Conservation (phyloP, 2,113 vertebrate genomes). For the Atherinomorus stipes region DNA sequence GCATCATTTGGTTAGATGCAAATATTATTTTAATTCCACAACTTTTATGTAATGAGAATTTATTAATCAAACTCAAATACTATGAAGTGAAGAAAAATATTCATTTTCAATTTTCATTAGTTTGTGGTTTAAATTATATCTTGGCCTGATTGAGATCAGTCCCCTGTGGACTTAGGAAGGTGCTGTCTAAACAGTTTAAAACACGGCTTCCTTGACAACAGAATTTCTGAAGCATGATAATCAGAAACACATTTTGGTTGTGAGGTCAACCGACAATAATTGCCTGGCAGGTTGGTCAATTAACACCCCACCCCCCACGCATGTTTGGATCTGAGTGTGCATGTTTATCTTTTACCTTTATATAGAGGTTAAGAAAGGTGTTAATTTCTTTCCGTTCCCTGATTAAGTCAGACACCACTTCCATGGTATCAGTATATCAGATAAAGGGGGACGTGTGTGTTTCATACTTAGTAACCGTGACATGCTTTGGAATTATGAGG, state of each 20-base stretch:
- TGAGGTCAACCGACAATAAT: slow-evolving; percentile 79
- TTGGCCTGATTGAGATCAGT: slow-evolving; percentile 59
- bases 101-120: slow-evolving; percentile 61
- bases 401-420: slow-evolving; percentile 43
- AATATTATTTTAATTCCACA: slow-evolving; percentile 44
- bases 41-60: slow-evolving; percentile 49
- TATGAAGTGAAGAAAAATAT: slow-evolving; percentile 25
- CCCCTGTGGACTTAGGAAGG: slow-evolving; percentile 61
- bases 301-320: slow-evolving; percentile 59
- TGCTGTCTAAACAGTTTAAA: slow-evolving; percentile 74
- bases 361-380: slow-evolving; percentile 46
- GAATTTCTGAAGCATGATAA: slow-evolving; percentile 69
- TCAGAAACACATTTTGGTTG: slow-evolving; percentile 77
- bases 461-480: slow-evolving; percentile 59
- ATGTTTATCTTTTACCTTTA: slow-evolving; percentile 58
- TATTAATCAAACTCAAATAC: slow-evolving; percentile 47
- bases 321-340: slow-evolving; percentile 62
- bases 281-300: slow-evolving; percentile 75
- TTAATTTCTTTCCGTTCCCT: slow-evolving; percentile 53
- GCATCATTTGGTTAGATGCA: slow-evolving; percentile 45
- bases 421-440: slow-evolving; percentile 59
- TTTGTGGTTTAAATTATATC: slow-evolving; percentile 65
- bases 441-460: slow-evolving; percentile 33
- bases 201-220: slow-evolving; percentile 68
- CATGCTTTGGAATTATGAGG: slow-evolving; percentile 60